Evolutionary conservation across 2,797 vertebrate genomes (phyloP), one percentile per base, ranked within the genome.

Genomic region (Catharus ustulatus): DNA sequence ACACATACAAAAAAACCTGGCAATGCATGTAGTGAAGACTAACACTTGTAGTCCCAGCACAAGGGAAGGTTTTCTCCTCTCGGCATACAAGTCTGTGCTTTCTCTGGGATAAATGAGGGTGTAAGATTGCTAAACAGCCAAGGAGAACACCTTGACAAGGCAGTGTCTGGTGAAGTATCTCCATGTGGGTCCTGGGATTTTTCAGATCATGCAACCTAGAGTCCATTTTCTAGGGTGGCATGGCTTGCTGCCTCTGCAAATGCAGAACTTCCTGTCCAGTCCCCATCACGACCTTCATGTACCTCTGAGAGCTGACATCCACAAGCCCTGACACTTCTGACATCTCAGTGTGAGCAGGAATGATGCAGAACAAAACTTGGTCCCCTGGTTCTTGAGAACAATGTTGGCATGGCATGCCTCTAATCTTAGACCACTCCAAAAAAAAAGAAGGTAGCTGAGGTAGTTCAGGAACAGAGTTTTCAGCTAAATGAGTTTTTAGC

Each of bases 201-300:
- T 36, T 13, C n/a, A 72, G 32, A 81, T 52, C 16, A 29, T 32
- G 29, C 61, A 89, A 48, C 45, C 29, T 64, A 14, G 9, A 43
- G 42, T 32, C 13, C 30, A 49, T 34, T 45, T 48, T 26, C 52
- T 21, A 55, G 26, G 45, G 23, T 20, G 42, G 36, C 26, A 81
- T 26, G 64, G 42, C 27, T 40, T 71, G 19, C 7, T 36, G 3
- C 29, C 52, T 64, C 54, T 72, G 19, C 63, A 76, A 54, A 38
- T 6, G 15, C 40, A 67, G 69, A 69, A 30, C 6, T 32, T 40
- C 29, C 36, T 59, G 36, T 55, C 30, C 48, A 62, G 71, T n/a
- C 26, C n/a, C n/a, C 48, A 62, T 15, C 22, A 40, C 55, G 32
- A 64, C 40, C 61, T 72, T 46, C 0, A 0, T 1, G 51, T 19